A percentile compares a stretch with the other conserved stretches of the same genome.
Conservation (phyloP, 2,888 invertebrate species). For the Calephelis perditalis region DNA sequence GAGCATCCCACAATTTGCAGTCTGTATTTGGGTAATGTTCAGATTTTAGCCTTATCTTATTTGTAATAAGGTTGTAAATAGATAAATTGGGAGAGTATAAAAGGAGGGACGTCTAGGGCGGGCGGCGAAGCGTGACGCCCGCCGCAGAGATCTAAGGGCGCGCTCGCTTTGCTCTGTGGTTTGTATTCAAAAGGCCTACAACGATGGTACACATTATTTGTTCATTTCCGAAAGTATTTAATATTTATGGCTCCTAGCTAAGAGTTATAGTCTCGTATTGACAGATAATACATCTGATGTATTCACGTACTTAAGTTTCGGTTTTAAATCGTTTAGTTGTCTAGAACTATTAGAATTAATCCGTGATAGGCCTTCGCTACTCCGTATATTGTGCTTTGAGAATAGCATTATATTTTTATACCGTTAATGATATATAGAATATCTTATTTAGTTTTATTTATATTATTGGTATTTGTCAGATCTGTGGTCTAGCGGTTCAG, state of each 20-base stretch:
- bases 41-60: neutral
- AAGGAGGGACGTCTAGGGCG: conserved; percentile 58
- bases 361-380: too few relatives aligned
- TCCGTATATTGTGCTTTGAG: too few relatives aligned
- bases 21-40: neutral
- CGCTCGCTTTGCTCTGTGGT: conserved; percentile 15
- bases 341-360: too few relatives aligned
- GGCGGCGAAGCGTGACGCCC: conserved; percentile 67
- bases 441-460: too few relatives aligned
- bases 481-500: too few relatives aligned
- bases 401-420: too few relatives aligned
- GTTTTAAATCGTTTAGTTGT: too few relatives aligned
- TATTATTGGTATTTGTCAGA: too few relatives aligned
- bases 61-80: conserved; percentile 24
- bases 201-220: conserved; percentile 21
- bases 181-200: conserved; percentile 49
- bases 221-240: conserved; percentile 10
- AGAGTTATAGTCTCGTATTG: neutral
- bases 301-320: neutral
- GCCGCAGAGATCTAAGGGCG: conserved; percentile 67
- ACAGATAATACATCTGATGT: neutral
- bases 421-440: too few relatives aligned
- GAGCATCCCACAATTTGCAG: neutral
- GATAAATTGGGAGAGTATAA: neutral
- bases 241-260: conserved; percentile 1